Conservation (phyloP, 2,888 invertebrate species). For the Xylota sylvarum region DNA sequence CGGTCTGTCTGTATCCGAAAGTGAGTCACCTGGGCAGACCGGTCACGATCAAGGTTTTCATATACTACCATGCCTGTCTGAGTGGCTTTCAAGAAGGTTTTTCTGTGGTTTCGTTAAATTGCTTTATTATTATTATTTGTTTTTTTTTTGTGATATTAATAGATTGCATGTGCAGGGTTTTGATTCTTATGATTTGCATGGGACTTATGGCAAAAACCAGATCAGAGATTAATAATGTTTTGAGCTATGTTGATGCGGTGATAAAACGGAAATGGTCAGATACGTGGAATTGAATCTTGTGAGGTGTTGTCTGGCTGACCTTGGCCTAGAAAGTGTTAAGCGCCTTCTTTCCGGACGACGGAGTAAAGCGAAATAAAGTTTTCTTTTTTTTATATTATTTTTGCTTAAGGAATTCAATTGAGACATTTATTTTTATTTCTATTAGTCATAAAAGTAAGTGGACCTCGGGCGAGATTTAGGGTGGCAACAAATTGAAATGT, state of each 20-base stretch:
- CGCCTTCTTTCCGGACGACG: slow-evolving; percentile 25
- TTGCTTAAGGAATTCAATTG: neutral
- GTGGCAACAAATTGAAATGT: slow-evolving; percentile 1
- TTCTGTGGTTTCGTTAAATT: slow-evolving; percentile 17
- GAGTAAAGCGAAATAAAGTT: neutral
- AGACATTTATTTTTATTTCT: neutral
- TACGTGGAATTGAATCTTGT: neutral
- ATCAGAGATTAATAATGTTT: neutral
- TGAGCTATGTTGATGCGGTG: neutral
- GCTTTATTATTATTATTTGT: neutral
- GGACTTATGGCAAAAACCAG: slow-evolving; percentile 31
- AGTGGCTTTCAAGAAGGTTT: slow-evolving; percentile 11
- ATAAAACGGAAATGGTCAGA: slow-evolving; percentile 31
- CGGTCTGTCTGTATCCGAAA: neutral
- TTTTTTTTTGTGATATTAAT: neutral
- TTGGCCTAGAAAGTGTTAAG: slow-evolving; percentile 29
- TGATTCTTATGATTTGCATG: neutral
- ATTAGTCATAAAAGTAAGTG: slow-evolving; percentile 10
- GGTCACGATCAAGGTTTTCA: slow-evolving; percentile 50
- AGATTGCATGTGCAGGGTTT: slow-evolving; percentile 7
- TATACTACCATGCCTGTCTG: neutral
- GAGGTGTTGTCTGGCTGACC: neutral
- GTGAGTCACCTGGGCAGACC: slow-evolving; percentile 43
- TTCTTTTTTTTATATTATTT: neutral
- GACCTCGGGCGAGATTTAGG: neutral